phyloP scores from a whole-genome alignment of 2,113 vertebrate species.

The Pyxicephalus adspersus region DNA sequence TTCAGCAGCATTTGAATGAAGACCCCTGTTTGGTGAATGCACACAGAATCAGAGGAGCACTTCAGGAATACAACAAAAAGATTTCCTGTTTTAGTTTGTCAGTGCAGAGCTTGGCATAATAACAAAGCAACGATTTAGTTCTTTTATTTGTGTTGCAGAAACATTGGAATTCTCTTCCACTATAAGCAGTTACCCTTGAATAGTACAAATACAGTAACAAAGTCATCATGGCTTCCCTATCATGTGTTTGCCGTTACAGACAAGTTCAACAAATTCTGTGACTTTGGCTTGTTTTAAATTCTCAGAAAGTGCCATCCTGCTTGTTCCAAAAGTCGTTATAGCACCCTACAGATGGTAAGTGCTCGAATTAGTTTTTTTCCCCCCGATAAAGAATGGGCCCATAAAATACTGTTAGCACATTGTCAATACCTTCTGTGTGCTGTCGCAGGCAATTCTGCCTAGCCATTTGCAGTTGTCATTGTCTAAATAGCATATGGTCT shows the following conservation, averaged over 20 bases:
- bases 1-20: no score
- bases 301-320: conserved; percentile 61
- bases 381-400: conserved; percentile 45
- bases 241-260: conserved; percentile 53
- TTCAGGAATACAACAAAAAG: no score
- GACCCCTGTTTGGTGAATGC: no score
- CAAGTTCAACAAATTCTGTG: conserved; percentile 55
- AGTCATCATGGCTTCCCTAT: conserved; percentile 21
- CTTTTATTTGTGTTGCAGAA: no score
- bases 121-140: no score
- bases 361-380: conserved; percentile 52
- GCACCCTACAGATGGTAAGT: conserved; percentile 56
- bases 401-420: conserved; percentile 57
- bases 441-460: conserved; percentile 36
- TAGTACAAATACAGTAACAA: conserved; percentile 50
- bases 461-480: conserved; percentile 55
- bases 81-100: no score
- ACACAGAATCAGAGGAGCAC: no score
- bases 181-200: conserved; percentile 37
- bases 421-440: conserved; percentile 43
- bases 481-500: conserved; percentile 53
- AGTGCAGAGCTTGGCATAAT: no score
- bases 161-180: no score
- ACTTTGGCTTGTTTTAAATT: conserved; percentile 62
- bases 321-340: conserved; percentile 58